These are phyloP conservation scores for Leptinotarsa tumamoca DNA, from an alignment of 2,888 invertebrate genomes.

Conservation along the genomic window DNA sequence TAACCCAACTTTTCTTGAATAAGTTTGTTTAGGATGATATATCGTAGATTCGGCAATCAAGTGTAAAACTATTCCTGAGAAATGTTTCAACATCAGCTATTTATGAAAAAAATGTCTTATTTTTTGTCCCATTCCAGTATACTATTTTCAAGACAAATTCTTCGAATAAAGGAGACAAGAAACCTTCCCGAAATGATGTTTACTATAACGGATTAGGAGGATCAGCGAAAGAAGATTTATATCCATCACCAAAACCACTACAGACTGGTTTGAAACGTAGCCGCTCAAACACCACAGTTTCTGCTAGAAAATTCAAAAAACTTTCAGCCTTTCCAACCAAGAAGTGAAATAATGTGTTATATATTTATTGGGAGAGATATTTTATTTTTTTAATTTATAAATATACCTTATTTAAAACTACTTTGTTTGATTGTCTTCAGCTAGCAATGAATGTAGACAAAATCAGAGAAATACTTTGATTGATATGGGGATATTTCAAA, in stretches of 20 bases:
- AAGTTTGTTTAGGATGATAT: too few species aligned
- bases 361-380: constrained; percentile 12
- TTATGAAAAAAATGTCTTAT: too few species aligned
- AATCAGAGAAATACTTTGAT: too few species aligned
- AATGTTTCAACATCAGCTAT: too few species aligned
- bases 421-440: background rate
- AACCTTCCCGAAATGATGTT: constrained; percentile 39
- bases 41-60: too few species aligned
- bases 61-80: too few species aligned
- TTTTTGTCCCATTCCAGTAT: constrained; percentile 37
- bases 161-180: constrained; percentile 21
- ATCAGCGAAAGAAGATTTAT: constrained; percentile 69
- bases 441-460: too few species aligned
- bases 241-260: constrained; percentile 61
- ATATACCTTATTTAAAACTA: background rate
- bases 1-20: background rate
- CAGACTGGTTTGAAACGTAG: constrained; percentile 42
- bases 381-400: constrained; percentile 1
- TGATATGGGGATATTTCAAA: too few species aligned
- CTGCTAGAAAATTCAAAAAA: constrained; percentile 56
- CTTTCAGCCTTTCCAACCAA: constrained; percentile 46
- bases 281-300: constrained; percentile 43
- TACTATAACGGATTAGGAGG: constrained; percentile 71
- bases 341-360: background rate
- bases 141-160: constrained; percentile 42